A percentile compares a stretch with the other conserved stretches of the same genome.
Conservation (phyloP, 2,888 invertebrate genomes). For the Lottia scabra region DNA sequence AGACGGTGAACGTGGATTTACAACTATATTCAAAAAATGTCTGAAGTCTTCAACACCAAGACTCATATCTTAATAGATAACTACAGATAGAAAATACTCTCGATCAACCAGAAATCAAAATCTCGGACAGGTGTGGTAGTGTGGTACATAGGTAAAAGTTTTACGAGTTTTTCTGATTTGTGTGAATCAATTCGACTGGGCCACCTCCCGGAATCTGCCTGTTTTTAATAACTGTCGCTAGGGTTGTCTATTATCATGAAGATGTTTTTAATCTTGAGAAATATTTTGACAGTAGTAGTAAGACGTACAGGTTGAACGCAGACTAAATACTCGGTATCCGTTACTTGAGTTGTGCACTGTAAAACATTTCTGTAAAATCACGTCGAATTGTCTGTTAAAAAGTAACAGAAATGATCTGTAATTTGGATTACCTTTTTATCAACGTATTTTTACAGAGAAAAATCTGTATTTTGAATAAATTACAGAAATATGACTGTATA, state of each 20-base stretch:
- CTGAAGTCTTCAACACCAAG: no score
- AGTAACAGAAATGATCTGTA: no score
- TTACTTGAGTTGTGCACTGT: no score
- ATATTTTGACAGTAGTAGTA: not conserved
- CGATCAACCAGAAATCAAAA: not conserved
- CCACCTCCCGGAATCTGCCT: not conserved
- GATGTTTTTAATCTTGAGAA: not conserved
- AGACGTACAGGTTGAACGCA: not conserved
- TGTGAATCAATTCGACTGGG: not conserved
- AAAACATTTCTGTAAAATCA: no score
- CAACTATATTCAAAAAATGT: no score
- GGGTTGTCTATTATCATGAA: not conserved
- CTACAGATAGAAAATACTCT: not conserved
- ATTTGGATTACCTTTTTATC: no score
- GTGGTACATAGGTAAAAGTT: not conserved
- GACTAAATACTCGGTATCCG: not conserved
- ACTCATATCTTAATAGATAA: no score
- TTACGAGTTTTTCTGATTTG: not conserved
- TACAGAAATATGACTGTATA: no score
- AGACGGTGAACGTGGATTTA: no score
- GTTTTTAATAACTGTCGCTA: not conserved
- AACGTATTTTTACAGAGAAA: no score
- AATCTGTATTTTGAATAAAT: no score
- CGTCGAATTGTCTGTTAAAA: no score
- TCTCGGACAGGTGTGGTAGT: not conserved